Conservation (phyloP, 2,797 vertebrate genomes). For the Danio kyathit region DNA sequence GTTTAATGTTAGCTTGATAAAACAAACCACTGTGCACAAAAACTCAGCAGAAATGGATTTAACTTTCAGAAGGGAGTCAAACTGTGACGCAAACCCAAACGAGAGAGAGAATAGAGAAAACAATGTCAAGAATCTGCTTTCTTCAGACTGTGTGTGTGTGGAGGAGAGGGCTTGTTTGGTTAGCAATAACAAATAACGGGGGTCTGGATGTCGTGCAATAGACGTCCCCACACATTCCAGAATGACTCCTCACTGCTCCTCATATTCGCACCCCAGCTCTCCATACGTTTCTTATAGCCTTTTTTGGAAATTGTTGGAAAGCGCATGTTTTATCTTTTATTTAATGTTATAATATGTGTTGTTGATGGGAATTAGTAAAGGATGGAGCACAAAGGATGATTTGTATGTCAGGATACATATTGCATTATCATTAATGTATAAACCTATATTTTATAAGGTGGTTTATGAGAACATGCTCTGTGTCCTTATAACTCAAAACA, state of each 20-base stretch:
- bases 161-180: slow-evolving; percentile 44
- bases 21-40: background rate
- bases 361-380: slow-evolving; percentile 35
- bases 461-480: too few species aligned
- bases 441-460: too few species aligned
- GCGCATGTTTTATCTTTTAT: slow-evolving; percentile 48
- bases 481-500: too few species aligned
- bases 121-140: slow-evolving; percentile 1
- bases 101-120: background rate
- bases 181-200: slow-evolving; percentile 59
- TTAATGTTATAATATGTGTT: slow-evolving; percentile 4
- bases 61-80: background rate
- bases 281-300: slow-evolving; percentile 67
- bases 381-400: background rate
- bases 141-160: background rate
- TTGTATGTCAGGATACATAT: too few species aligned
- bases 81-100: slow-evolving; percentile 8
- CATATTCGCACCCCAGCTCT: slow-evolving; percentile 25
- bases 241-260: slow-evolving; percentile 43
- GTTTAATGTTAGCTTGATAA: background rate
- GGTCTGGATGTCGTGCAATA: slow-evolving; percentile 45
- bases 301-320: slow-evolving; percentile 59
- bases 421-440: too few species aligned
- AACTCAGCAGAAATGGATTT: background rate
- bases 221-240: slow-evolving; percentile 45